These are phyloP conservation scores for Malacoraja senta DNA, from an alignment of 2,797 vertebrate genomes.

Conservation along the genomic window DNA sequence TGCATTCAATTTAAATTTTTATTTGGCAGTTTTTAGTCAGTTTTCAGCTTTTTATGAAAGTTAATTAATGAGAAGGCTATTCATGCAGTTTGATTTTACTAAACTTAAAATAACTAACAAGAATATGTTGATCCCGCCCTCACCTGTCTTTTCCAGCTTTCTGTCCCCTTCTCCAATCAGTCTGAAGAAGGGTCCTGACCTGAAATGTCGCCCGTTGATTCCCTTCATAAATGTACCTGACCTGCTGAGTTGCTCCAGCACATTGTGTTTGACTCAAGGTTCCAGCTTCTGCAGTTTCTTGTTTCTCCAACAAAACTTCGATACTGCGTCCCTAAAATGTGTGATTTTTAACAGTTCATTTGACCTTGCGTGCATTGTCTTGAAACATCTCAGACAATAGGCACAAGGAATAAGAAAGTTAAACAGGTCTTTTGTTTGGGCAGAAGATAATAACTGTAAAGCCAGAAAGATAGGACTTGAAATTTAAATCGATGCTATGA, in stretches of 20 bases:
- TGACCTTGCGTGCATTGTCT: background rate
- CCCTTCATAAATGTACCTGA: too few species aligned
- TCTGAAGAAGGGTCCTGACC: too few species aligned
- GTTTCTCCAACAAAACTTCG: background rate
- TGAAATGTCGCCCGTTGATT: too few species aligned
- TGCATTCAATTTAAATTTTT: background rate
- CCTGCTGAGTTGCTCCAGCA: too few species aligned
- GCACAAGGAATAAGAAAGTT: background rate
- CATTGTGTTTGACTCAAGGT: too few species aligned
- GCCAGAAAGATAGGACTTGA: background rate
- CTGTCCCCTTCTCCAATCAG: too few species aligned
- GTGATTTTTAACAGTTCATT: background rate
- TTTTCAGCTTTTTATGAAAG: background rate
- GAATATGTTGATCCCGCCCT: too few species aligned
- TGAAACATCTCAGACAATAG: background rate
- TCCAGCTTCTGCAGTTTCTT: too few species aligned
- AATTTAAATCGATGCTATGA: background rate
- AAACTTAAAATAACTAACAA: background rate
- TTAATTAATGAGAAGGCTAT: background rate
- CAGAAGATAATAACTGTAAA: background rate
- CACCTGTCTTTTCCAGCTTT: too few species aligned
- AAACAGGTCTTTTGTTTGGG: background rate
- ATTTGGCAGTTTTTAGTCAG: conserved; percentile 17
- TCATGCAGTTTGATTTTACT: background rate
- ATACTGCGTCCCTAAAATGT: too few species aligned